Evolutionary conservation across 1,140 invertebrate genomes (phyloP).

Genomic region (Scaptomyza montana): DNA sequence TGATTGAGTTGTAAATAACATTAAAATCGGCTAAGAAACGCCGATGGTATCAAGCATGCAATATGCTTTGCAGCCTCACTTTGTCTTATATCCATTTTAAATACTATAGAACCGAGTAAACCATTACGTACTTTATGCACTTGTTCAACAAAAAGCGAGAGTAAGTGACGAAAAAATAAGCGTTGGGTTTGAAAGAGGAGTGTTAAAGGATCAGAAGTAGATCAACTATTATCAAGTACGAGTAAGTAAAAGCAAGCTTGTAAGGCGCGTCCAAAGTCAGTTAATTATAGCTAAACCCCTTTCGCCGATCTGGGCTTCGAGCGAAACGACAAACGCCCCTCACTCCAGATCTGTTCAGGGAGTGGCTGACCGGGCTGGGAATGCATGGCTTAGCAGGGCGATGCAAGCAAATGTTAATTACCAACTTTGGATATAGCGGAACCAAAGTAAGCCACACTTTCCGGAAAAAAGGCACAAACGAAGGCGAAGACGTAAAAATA

Average conservation of each 20-base stretch:
- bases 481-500: too few relatives aligned
- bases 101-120: too few relatives aligned
- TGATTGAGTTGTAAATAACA: too few relatives aligned
- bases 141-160: too few relatives aligned
- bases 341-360: background rate
- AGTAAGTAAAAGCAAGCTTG: constrained; percentile 1
- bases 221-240: background rate
- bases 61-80: too few relatives aligned
- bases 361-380: constrained; percentile 16
- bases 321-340: constrained; percentile 38
- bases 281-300: constrained; percentile 61
- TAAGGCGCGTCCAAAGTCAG: constrained; percentile 56
- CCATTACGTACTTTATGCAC: too few relatives aligned
- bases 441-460: constrained; percentile 81
- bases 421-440: constrained; percentile 69
- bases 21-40: too few relatives aligned
- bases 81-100: too few relatives aligned
- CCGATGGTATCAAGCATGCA: too few relatives aligned
- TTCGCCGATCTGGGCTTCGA: constrained; percentile 22
- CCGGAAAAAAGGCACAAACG: constrained; percentile 48
- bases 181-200: too few relatives aligned
- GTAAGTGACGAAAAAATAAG: too few relatives aligned
- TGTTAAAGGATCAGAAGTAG: background rate
- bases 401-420: constrained; percentile 69
- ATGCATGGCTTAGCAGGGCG: constrained; percentile 30